phyloP scores from a whole-genome alignment of 2,888 invertebrate genomes.

The Pollenia amentaria region DNA sequence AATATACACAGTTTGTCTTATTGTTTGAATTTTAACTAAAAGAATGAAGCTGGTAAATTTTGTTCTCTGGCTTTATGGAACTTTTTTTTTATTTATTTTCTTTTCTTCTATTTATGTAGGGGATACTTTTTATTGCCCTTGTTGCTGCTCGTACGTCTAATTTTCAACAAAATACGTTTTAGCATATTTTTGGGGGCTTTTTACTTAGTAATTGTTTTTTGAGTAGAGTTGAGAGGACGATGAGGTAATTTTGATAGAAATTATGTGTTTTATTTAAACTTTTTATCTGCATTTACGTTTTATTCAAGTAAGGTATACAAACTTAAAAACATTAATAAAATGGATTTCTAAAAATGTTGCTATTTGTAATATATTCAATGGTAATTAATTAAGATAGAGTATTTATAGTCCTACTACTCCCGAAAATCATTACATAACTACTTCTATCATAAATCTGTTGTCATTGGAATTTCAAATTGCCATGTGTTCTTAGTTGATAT shows the following conservation, averaged over 20 bases:
- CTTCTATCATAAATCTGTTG: too few species aligned
- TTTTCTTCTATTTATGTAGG: neutral
- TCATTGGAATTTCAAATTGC: too few species aligned
- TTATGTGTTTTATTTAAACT: slow-evolving; percentile 45
- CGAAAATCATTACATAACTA: too few species aligned
- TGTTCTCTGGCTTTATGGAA: slow-evolving; percentile 5
- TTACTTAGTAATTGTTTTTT: neutral
- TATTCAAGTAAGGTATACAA: neutral
- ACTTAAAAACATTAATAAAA: too few species aligned
- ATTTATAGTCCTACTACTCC: too few species aligned
- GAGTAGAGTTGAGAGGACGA: neutral
- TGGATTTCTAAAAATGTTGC: too few species aligned
- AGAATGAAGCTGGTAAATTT: slow-evolving; percentile 9
- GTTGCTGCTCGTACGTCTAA: neutral
- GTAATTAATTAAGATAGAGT: too few species aligned
- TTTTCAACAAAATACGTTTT: neutral
- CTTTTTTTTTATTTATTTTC: neutral
- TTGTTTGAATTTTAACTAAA: neutral
- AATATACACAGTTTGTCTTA: neutral
- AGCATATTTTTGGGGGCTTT: slow-evolving; percentile 43
- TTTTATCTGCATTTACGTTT: slow-evolving; percentile 8
- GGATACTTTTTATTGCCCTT: slow-evolving; percentile 11
- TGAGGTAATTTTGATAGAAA: slow-evolving; percentile 12
- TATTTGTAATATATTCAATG: too few species aligned
- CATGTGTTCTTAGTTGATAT: too few species aligned